Evolutionary conservation across 2,113 vertebrate species (phyloP).

Genomic region (Gila orcuttii): DNA sequence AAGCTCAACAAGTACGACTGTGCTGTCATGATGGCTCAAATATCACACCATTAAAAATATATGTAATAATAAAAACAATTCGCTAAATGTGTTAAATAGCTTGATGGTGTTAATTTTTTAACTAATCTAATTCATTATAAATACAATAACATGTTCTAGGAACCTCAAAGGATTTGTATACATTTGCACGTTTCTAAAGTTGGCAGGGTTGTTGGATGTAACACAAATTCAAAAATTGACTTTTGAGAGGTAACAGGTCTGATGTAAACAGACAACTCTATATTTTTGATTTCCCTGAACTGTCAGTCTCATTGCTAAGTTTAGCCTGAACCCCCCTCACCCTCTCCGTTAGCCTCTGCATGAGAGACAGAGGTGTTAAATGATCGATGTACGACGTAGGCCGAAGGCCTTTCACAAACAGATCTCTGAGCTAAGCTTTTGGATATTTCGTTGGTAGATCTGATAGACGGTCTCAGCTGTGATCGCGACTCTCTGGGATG

Average conservation of each 20-base stretch:
- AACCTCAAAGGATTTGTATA: not conserved
- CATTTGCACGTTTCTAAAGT: not conserved
- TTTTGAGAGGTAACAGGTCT: not conserved
- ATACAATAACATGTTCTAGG: not conserved
- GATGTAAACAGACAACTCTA: slow-evolving; percentile 2
- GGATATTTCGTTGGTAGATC: not conserved
- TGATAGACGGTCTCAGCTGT: slow-evolving; percentile 4
- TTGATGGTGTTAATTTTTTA: not conserved
- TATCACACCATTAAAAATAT: not conserved
- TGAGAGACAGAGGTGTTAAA: slow-evolving; percentile 24
- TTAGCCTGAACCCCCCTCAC: not conserved
- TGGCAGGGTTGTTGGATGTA: not conserved
- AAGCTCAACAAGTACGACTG: not conserved
- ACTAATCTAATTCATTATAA: not conserved
- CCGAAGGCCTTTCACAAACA: not conserved
- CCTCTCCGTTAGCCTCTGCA: not conserved
- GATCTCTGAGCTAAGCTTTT: slow-evolving; percentile 12
- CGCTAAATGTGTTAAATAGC: not conserved
- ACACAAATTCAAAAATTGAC: not conserved
- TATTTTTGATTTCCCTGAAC: not conserved
- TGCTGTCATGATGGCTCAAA: not conserved
- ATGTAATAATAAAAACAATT: not conserved
- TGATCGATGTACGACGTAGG: slow-evolving; percentile 16
- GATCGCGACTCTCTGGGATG: not conserved
- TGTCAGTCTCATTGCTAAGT: not conserved